Evolutionary conservation across 1,140 invertebrate species (phyloP).

Genomic region (Antheraea pernyi): DNA sequence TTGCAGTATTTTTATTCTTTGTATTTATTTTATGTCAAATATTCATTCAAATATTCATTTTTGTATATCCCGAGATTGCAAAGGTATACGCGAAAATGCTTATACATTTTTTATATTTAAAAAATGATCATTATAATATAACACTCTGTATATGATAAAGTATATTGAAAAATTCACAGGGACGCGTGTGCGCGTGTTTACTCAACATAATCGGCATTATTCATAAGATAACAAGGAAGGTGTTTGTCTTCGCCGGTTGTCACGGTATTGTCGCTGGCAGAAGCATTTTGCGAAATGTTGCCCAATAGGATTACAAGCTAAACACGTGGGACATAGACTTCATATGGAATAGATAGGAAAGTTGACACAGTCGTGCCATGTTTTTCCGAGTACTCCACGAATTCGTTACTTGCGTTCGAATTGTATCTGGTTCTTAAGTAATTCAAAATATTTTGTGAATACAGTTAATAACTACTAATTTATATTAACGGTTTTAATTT

Average conservation of each 20-base stretch:
- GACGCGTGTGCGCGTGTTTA: slow-evolving; percentile 64
- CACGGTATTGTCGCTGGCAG: slow-evolving; percentile 64
- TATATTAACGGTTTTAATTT: no score
- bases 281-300: slow-evolving; percentile 67
- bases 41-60: no score
- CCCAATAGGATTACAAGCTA: slow-evolving; percentile 30
- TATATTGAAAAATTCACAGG: slow-evolving; percentile 69
- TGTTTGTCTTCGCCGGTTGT: slow-evolving; percentile 72
- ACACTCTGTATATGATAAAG: slow-evolving; percentile 58
- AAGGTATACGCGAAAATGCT: background rate
- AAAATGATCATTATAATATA: slow-evolving; percentile 11
- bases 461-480: no score
- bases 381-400: background rate
- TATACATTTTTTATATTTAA: background rate
- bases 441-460: no score
- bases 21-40: no score
- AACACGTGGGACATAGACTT: slow-evolving; percentile 17
- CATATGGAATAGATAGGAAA: slow-evolving; percentile 16
- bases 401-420: background rate
- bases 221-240: slow-evolving; percentile 70
- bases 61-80: no score
- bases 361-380: slow-evolving; percentile 11
- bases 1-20: no score
- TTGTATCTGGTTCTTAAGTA: background rate
- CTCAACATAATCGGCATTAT: slow-evolving; percentile 75